These are phyloP conservation scores for Drosophila jambulina DNA, from an alignment of 1,140 invertebrate species.

Conservation along the genomic window DNA sequence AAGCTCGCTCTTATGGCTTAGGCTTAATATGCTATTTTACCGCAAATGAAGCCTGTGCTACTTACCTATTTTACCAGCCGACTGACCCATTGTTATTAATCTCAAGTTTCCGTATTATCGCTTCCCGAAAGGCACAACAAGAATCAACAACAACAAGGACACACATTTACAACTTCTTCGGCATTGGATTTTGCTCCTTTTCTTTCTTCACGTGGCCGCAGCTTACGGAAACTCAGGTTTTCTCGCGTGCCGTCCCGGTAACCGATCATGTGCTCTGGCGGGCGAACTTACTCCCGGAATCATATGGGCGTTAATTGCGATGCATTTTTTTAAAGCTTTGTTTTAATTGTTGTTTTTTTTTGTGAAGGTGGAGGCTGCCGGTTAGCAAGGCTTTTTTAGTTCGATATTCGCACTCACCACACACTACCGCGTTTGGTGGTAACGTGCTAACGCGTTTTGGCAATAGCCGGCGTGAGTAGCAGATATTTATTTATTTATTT, in stretches of 20 bases:
- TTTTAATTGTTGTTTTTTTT: constrained; percentile 54
- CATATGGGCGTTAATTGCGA: constrained; percentile 27
- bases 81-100: constrained; percentile 73
- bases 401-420: constrained; percentile 22
- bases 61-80: constrained; percentile 84
- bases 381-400: constrained; percentile 43
- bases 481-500: too few species aligned
- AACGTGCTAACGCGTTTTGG: constrained; percentile 3
- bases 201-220: constrained; percentile 18
- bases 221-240: constrained; percentile 27
- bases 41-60: background rate
- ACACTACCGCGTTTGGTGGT: constrained; percentile 6
- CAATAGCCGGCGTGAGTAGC: background rate
- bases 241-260: constrained; percentile 4
- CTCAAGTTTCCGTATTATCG: constrained; percentile 28
- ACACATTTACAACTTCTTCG: constrained; percentile 57
- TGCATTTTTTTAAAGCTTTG: constrained; percentile 37
- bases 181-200: constrained; percentile 47
- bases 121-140: constrained; percentile 40
- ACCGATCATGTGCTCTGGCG: constrained; percentile 18
- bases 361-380: constrained; percentile 39
- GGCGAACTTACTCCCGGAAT: constrained; percentile 8
- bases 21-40: background rate
- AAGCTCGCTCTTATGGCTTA: background rate
- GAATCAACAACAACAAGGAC: constrained; percentile 29